phyloP scores from a whole-genome alignment of 2,888 invertebrate species.

The Eilema griseolum region DNA sequence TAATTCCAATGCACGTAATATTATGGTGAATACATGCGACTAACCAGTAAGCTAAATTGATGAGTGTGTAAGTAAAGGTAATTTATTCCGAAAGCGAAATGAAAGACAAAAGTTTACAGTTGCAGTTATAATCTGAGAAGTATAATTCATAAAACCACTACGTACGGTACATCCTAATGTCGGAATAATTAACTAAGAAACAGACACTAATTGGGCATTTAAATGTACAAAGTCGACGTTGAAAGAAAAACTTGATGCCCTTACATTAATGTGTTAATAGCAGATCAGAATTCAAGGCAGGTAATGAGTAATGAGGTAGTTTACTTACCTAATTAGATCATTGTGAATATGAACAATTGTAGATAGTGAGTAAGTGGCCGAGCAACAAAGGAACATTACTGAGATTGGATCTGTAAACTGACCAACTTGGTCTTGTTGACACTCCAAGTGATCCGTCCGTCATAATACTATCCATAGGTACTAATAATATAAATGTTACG shows the following conservation, averaged over 20 bases:
- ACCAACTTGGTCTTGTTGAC: neutral
- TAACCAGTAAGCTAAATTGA: neutral
- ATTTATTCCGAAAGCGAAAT: neutral
- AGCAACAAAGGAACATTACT: neutral
- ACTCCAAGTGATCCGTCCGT: neutral
- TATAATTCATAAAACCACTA: neutral
- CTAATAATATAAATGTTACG: neutral
- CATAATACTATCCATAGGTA: too few relatives aligned
- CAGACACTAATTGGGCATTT: neutral
- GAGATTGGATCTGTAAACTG: neutral
- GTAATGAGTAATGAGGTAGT: neutral
- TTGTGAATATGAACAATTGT: constrained; percentile 1
- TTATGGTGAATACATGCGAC: neutral
- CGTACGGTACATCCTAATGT: neutral
- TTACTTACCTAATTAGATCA: neutral
- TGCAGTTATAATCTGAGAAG: neutral
- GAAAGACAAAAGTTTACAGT: neutral
- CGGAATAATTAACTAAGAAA: neutral
- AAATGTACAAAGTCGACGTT: neutral
- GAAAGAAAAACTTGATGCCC: neutral
- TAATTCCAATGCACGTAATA: neutral
- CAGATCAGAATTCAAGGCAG: neutral
- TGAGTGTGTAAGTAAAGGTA: neutral
- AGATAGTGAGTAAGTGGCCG: neutral
- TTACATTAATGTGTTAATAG: neutral